phyloP scores from a whole-genome alignment of 2,797 vertebrate species.

The Aselliscus stoliczkanus region DNA sequence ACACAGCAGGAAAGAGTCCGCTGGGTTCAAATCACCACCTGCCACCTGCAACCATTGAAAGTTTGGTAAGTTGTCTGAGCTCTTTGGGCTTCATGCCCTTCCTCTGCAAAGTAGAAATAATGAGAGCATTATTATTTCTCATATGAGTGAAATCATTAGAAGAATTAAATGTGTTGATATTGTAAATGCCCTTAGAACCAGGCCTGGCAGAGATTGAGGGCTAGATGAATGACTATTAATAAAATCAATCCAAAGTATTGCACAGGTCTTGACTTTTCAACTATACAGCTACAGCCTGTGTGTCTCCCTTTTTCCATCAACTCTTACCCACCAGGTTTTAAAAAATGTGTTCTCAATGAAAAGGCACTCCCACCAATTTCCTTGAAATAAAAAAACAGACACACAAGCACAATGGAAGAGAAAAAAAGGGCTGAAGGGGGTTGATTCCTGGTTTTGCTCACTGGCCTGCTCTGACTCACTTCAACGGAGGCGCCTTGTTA shows the following conservation, averaged over 20 bases:
- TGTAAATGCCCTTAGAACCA: not conserved
- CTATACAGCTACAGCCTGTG: not conserved
- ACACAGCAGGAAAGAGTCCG: not conserved
- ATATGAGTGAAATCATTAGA: not conserved
- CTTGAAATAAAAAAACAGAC: not conserved
- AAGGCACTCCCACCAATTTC: not conserved
- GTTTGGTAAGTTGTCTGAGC: not conserved
- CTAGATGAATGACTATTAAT: not conserved
- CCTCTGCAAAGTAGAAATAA: not conserved
- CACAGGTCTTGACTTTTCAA: not conserved
- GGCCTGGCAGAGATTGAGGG: not conserved
- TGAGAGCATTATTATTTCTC: not conserved
- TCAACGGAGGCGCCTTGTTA: too few species aligned
- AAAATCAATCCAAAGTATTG: not conserved
- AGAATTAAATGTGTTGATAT: not conserved
- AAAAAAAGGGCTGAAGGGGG: not conserved
- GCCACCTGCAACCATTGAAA: not conserved
- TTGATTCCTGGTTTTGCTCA: not conserved
- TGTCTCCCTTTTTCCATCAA: not conserved
- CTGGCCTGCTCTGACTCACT: not conserved
- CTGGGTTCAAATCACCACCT: not conserved
- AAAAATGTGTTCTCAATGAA: not conserved
- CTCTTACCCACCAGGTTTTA: not conserved
- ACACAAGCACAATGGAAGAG: not conserved
- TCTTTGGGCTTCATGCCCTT: not conserved